These are phyloP conservation scores for Drosophila pullipes DNA, from an alignment of 2,888 invertebrate species.

Conservation along the genomic window DNA sequence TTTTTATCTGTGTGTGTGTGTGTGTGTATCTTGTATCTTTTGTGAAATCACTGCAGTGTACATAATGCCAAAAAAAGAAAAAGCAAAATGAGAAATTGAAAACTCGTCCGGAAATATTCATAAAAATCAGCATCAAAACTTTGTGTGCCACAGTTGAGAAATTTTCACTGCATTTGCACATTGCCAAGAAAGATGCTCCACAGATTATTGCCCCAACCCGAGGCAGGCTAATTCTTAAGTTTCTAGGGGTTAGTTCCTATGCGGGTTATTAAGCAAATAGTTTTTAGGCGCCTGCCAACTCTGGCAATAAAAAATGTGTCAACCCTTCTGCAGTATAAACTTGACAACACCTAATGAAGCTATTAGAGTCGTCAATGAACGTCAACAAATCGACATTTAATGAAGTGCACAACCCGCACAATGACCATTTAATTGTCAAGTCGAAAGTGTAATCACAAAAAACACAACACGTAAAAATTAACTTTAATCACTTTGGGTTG, in stretches of 20 bases:
- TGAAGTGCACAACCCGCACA: constrained; percentile 76
- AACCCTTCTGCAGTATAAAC: constrained; percentile 38
- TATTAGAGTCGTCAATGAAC: constrained; percentile 76
- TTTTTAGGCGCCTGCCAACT: constrained; percentile 1
- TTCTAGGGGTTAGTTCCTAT: constrained; percentile 26
- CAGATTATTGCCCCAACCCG: constrained; percentile 37
- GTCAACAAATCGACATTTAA: constrained; percentile 79
- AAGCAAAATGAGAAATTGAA: constrained; percentile 41
- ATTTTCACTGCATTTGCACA: constrained; percentile 24
- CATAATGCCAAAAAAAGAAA: constrained; percentile 63
- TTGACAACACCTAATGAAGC: constrained; percentile 69
- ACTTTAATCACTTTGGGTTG: constrained; percentile 64
- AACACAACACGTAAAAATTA: constrained; percentile 62
- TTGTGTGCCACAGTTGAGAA: constrained; percentile 32
- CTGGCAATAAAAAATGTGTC: constrained; percentile 21
- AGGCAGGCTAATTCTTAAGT: constrained; percentile 20
- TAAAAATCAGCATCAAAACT: constrained; percentile 58
- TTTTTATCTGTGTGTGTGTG: constrained; percentile 6
- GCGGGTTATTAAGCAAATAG: constrained; percentile 41
- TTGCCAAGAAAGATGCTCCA: constrained; percentile 1
- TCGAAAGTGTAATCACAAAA: constrained; percentile 1
- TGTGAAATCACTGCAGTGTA: constrained; percentile 79
- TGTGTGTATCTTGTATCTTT: constrained; percentile 59
- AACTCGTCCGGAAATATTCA: constrained; percentile 52
- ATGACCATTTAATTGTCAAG: constrained; percentile 75